Percentiles rank a stretch among this genome's conserved stretches.
These are phyloP conservation scores for Helarctos malayanus DNA, from an alignment of 2,797 vertebrate genomes.

Conservation along the genomic window DNA sequence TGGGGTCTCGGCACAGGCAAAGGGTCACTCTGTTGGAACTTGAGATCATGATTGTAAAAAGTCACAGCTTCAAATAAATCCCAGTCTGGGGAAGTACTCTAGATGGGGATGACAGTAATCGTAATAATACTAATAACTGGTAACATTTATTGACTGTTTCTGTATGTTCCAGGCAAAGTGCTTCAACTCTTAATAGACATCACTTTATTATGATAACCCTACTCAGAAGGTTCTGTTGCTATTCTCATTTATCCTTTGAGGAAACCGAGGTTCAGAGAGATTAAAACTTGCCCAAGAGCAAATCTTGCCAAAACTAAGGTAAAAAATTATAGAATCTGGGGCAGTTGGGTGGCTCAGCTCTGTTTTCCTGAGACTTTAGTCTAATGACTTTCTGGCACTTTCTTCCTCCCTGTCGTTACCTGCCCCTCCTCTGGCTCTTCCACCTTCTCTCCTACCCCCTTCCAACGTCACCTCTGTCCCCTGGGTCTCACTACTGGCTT, in stretches of 20 bases:
- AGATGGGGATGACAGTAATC: accelerated
- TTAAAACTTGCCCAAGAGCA: background rate
- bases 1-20: background rate
- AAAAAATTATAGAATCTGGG: background rate
- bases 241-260: background rate
- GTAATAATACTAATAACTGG: background rate
- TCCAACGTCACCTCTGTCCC: background rate
- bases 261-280: background rate
- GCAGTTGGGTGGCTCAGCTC: no score
- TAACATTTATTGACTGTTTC: background rate
- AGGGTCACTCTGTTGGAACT: background rate
- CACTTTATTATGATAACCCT: background rate
- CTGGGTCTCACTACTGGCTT: background rate
- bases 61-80: background rate
- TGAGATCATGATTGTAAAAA: background rate
- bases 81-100: background rate
- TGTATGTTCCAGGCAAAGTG: background rate
- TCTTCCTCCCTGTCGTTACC: background rate
- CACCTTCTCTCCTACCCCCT: background rate
- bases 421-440: background rate
- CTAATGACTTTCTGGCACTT: background rate
- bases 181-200: background rate
- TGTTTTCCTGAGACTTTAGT: background rate
- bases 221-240: background rate
- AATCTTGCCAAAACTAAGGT: background rate